Percentiles rank a stretch among this genome's conserved stretches.
phyloP scores from a whole-genome alignment of 92 coral and sea anemone species.

The Hydrozoanthus gracilis region DNA sequence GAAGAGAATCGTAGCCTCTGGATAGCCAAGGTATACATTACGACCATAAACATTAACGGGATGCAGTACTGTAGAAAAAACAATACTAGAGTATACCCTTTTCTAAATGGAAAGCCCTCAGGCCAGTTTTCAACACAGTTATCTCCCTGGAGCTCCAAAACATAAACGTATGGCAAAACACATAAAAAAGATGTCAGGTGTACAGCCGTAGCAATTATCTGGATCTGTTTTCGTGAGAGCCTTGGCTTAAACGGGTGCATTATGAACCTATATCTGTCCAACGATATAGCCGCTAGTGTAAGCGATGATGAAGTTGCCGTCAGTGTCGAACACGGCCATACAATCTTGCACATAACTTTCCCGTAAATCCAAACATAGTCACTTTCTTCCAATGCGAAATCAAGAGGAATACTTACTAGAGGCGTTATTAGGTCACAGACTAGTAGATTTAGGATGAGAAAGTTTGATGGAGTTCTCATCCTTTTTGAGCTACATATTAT shows the following conservation, averaged over 20 bases:
- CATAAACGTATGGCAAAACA: constrained; percentile 76
- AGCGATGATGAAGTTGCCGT: constrained; percentile 86
- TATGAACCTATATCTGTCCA: constrained; percentile 89
- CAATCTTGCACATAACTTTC: constrained; percentile 75
- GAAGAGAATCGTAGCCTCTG: constrained; percentile 69
- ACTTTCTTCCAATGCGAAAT: constrained; percentile 82
- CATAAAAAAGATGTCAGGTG: constrained; percentile 64
- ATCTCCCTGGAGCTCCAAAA: constrained; percentile 65
- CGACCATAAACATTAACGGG: constrained; percentile 80
- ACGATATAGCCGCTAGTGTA: constrained; percentile 82
- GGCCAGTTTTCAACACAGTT: constrained; percentile 88
- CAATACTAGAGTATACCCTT: constrained; percentile 75
- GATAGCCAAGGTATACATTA: constrained; percentile 81
- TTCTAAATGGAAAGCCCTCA: constrained; percentile 58
- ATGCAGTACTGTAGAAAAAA: constrained; percentile 85
- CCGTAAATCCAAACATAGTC: constrained; percentile 81
- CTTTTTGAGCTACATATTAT: constrained; percentile 74
- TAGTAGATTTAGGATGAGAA: constrained; percentile 83
- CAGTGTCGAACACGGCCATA: constrained; percentile 87
- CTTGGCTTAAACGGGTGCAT: constrained; percentile 91
- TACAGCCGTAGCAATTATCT: constrained; percentile 46
- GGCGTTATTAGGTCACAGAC: constrained; percentile 94
- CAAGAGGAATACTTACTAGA: constrained; percentile 87
- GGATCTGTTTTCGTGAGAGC: constrained; percentile 71
- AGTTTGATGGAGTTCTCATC: constrained; percentile 81